These are phyloP conservation scores for Lithobates sylvaticus DNA, from an alignment of 2,797 vertebrate species.

Conservation along the genomic window DNA sequence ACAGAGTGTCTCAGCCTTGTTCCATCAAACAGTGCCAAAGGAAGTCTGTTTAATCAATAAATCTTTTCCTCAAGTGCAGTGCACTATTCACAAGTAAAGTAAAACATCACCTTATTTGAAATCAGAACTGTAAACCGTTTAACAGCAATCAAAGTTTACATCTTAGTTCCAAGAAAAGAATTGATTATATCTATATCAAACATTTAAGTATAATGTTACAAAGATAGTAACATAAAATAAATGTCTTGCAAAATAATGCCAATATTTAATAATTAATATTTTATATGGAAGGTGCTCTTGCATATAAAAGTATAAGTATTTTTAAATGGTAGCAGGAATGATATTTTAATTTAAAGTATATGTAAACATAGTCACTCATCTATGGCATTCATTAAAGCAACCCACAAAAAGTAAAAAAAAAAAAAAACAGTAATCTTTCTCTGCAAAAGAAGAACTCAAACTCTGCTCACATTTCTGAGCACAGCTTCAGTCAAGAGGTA, in stretches of 20 bases:
- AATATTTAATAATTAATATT: neutral
- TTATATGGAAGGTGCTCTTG: neutral
- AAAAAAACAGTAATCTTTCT: no score
- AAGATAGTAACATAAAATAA: neutral
- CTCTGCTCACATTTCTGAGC: no score
- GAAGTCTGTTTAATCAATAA: constrained; percentile 76
- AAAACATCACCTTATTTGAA: constrained; percentile 11
- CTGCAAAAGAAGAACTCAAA: no score
- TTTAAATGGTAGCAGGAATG: neutral
- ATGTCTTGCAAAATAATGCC: neutral
- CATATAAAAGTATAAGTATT: neutral
- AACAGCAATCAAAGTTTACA: neutral
- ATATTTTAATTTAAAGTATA: no score
- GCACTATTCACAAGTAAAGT: constrained; percentile 57
- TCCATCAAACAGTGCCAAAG: constrained; percentile 79
- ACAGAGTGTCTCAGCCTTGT: constrained; percentile 76
- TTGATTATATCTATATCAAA: neutral
- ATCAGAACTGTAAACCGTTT: neutral
- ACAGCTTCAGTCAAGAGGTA: no score
- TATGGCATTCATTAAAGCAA: no score
- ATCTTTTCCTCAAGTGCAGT: constrained; percentile 71
- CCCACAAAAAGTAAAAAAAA: no score
- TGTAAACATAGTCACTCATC: no score
- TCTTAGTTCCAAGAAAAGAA: neutral
- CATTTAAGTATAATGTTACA: neutral